These are phyloP conservation scores for Chelonus insularis DNA, from an alignment of 1,140 invertebrate genomes.

Conservation along the genomic window DNA sequence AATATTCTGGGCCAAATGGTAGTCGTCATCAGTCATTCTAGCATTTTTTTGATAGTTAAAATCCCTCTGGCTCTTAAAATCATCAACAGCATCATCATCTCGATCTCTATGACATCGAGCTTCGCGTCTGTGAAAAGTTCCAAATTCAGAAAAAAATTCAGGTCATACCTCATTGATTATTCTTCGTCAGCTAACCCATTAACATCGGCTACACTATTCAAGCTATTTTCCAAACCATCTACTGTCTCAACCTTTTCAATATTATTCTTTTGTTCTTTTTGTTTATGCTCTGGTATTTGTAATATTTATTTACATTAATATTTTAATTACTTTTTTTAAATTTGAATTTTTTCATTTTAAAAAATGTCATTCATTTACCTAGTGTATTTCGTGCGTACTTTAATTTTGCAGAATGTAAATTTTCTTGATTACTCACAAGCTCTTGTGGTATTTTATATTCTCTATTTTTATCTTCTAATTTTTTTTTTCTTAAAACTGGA, in stretches of 20 bases:
- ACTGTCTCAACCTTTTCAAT: background rate
- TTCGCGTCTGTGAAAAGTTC: slow-evolving; percentile 23
- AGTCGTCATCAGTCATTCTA: background rate
- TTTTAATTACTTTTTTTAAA: too few species aligned
- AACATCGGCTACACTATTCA: background rate
- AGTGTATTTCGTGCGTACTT: too few species aligned
- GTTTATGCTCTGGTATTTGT: too few species aligned
- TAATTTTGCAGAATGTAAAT: too few species aligned
- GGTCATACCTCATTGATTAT: slow-evolving; percentile 18
- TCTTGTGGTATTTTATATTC: background rate
- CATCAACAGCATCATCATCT: slow-evolving; percentile 3
- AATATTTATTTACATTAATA: too few species aligned
- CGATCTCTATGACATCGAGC: slow-evolving; percentile 21
- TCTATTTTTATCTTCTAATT: background rate
- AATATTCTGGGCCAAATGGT: background rate
- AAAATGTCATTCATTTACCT: too few species aligned
- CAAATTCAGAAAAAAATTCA: slow-evolving; percentile 17
- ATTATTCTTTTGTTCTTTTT: background rate
- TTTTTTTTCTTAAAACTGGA: background rate
- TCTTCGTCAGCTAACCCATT: slow-evolving; percentile 22
- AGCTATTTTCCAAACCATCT: slow-evolving; percentile 5
- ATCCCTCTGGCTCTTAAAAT: background rate
- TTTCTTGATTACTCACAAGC: too few species aligned
- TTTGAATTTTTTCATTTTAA: too few species aligned
- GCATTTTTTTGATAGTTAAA: background rate